phyloP scores from a whole-genome alignment of 2,797 vertebrate species.

The Kryptolebias ocellatus region DNA sequence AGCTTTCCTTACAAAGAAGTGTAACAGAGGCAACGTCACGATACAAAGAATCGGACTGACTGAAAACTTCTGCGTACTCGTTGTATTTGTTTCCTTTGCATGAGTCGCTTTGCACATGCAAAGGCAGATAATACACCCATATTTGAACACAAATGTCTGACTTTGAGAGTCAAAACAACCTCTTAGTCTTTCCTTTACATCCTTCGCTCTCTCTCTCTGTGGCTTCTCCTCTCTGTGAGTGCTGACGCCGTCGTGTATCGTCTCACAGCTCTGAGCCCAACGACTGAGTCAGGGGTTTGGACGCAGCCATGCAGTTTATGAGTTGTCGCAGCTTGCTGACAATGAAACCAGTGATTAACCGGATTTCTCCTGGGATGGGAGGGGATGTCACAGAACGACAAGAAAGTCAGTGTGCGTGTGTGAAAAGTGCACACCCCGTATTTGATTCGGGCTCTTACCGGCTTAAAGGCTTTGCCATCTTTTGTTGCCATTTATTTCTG shows the following conservation, averaged over 20 bases:
- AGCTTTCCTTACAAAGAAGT: not conserved
- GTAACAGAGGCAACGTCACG: too few species aligned
- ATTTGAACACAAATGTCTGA: constrained; percentile 28
- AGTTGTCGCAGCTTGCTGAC: constrained; percentile 39
- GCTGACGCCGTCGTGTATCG: constrained; percentile 39
- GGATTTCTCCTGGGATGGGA: constrained; percentile 45
- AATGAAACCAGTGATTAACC: constrained; percentile 67
- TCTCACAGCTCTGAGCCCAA: constrained; percentile 18
- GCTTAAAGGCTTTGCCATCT: too few species aligned
- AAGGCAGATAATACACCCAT: constrained; percentile 12
- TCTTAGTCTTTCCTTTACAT: not conserved
- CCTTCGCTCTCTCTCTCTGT: not conserved
- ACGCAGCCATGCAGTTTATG: constrained; percentile 47
- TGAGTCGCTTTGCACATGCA: constrained; percentile 14
- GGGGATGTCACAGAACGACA: constrained; percentile 59
- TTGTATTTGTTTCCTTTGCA: constrained; percentile 12
- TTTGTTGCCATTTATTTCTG: too few species aligned
- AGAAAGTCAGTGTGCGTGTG: constrained; percentile 55
- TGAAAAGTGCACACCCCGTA: constrained; percentile 21
- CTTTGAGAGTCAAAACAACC: constrained; percentile 66
- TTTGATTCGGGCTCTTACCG: too few species aligned
- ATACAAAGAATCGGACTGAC: not conserved
- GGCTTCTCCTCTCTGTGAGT: constrained; percentile 37
- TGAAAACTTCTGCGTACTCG: not conserved
- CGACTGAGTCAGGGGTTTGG: constrained; percentile 61